Evolutionary conservation across 2,113 vertebrate genomes (phyloP).

Genomic region (Epinephelus lanceolatus): DNA sequence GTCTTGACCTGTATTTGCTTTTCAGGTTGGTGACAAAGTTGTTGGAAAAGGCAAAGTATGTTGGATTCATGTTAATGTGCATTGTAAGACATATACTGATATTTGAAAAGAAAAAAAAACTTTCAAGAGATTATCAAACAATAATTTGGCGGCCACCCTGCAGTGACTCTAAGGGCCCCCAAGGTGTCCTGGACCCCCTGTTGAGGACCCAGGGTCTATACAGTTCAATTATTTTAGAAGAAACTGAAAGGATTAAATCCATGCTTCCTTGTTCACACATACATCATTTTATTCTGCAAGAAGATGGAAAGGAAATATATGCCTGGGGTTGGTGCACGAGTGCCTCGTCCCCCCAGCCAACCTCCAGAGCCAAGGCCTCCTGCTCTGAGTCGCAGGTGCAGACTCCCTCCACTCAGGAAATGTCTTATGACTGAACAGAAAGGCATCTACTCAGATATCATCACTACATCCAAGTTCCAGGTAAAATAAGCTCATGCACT

Average conservation of each 20-base stretch:
- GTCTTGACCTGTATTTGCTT: no score
- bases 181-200: no score
- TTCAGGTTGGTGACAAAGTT: no score
- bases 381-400: slow-evolving; percentile 15
- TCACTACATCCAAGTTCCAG: slow-evolving; percentile 64
- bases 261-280: not conserved
- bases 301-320: slow-evolving; percentile 65
- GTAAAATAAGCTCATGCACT: slow-evolving; percentile 75
- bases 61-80: no score
- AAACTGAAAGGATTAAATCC: not conserved
- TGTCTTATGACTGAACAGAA: slow-evolving; percentile 73
- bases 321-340: slow-evolving; percentile 9
- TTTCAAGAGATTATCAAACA: no score
- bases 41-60: no score
- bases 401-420: slow-evolving; percentile 54
- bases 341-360: slow-evolving; percentile 63
- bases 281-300: not conserved
- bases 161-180: no score
- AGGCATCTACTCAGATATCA: slow-evolving; percentile 81
- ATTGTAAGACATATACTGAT: no score
- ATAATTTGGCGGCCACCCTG: no score
- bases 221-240: not conserved
- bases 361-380: slow-evolving; percentile 38
- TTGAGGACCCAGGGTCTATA: not conserved
- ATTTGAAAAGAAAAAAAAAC: no score